These are phyloP conservation scores for Peucedramus taeniatus DNA, from an alignment of 2,113 vertebrate genomes.

Conservation along the genomic window DNA sequence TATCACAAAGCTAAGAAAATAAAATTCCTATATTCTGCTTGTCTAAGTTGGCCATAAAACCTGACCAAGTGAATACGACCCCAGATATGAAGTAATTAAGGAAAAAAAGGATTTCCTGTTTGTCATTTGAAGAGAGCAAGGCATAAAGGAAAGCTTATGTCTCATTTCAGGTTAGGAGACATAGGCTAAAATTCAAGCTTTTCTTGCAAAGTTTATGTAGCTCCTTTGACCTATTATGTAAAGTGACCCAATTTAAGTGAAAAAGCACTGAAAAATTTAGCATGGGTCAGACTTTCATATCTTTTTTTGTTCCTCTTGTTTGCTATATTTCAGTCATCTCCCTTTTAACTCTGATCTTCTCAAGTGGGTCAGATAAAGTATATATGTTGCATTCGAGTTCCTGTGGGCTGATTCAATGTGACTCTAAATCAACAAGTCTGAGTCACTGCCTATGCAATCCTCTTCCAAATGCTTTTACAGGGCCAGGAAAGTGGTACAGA, in stretches of 20 bases:
- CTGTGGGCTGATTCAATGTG: not conserved
- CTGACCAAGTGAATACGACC: conserved; percentile 24
- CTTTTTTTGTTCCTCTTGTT: not conserved
- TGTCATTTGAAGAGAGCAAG: not conserved
- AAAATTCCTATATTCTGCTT: conserved; percentile 53
- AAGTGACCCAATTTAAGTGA: not conserved
- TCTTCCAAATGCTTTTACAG: not conserved
- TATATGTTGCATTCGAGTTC: not conserved
- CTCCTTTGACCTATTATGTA: conserved; percentile 4
- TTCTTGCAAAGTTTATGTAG: not conserved
- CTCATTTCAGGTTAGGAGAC: not conserved
- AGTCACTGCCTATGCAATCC: not conserved
- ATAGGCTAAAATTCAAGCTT: not conserved
- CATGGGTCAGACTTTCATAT: not conserved
- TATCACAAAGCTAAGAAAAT: conserved; percentile 57
- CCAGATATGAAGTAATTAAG: conserved; percentile 30
- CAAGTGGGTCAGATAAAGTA: not conserved
- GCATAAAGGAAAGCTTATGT: not conserved
- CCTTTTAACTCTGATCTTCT: conserved; percentile 15
- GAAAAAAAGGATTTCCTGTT: not conserved
- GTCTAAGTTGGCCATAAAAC: conserved; percentile 42
- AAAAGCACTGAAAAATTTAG: not conserved
- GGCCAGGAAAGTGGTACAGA: not conserved
- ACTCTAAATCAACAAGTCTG: conserved; percentile 42
- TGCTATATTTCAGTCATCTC: not conserved